A percentile compares a stretch with the other conserved stretches of the same genome.
Evolutionary conservation across 2,888 invertebrate species (phyloP).

Genomic region (Griposia aprilina): DNA sequence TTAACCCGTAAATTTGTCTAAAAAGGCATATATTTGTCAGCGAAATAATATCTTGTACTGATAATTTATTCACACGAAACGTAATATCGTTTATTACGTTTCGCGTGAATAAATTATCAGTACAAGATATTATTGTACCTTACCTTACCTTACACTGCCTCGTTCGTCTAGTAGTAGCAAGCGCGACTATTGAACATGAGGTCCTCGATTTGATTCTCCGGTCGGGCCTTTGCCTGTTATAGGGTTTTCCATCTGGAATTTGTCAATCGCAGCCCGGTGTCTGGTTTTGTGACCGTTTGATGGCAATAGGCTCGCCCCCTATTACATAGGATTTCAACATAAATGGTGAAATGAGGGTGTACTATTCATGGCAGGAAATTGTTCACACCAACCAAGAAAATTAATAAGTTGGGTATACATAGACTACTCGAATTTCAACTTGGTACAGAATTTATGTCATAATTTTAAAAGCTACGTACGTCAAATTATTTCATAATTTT

Average conservation of each 20-base stretch:
- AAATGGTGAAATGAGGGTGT: no score
- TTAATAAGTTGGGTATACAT: no score
- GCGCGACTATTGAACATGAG: neutral
- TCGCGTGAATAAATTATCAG: neutral
- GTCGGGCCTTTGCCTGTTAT: neutral
- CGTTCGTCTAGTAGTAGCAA: no score
- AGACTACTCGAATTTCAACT: constrained; percentile 18
- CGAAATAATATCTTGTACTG: no score
- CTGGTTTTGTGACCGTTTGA: neutral
- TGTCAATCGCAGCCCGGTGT: neutral
- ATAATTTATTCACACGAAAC: no score
- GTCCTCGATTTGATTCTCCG: neutral
- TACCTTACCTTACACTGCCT: neutral
- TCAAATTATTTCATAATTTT: constrained; percentile 64
- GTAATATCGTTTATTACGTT: neutral
- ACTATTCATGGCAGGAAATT: no score
- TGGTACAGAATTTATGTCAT: constrained; percentile 49
- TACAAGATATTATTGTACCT: neutral
- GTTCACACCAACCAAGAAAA: no score
- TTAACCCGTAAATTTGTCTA: no score
- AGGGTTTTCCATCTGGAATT: neutral
- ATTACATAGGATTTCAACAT: neutral
- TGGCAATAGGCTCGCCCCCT: neutral
- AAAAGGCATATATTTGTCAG: no score
- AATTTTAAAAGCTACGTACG: constrained; percentile 60